Conservation (phyloP, 2,113 vertebrate genomes). For the Tupaia chinensis region DNA sequence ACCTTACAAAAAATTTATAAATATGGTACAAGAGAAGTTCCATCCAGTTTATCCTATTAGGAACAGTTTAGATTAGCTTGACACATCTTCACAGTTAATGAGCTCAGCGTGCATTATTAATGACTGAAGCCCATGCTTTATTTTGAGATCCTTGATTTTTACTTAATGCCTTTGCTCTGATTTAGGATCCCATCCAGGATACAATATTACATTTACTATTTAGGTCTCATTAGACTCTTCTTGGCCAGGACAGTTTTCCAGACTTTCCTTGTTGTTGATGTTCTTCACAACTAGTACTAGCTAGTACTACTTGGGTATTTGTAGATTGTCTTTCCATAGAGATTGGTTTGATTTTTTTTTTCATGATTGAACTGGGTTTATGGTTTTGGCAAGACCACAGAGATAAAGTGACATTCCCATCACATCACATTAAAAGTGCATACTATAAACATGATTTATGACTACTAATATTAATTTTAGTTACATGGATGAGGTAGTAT, state of each 20-base stretch:
- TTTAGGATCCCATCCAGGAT: neutral
- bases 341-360: neutral
- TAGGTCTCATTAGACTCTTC: neutral
- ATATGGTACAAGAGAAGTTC: neutral
- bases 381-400: neutral
- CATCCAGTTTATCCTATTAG: neutral
- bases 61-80: neutral
- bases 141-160: neutral
- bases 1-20: neutral
- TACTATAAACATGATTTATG: neutral
- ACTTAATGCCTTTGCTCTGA: neutral
- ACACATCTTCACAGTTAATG: neutral
- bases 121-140: neutral
- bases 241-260: neutral
- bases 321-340: neutral
- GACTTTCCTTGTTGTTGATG: neutral
- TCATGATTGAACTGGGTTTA: neutral
- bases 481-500: neutral
- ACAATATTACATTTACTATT: neutral
- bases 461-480: neutral
- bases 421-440: neutral
- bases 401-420: neutral
- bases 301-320: neutral
- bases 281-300: neutral
- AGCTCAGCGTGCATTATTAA: neutral